These are phyloP conservation scores for Dolichopus griseipennis DNA, from an alignment of 2,888 invertebrate species.

Conservation along the genomic window DNA sequence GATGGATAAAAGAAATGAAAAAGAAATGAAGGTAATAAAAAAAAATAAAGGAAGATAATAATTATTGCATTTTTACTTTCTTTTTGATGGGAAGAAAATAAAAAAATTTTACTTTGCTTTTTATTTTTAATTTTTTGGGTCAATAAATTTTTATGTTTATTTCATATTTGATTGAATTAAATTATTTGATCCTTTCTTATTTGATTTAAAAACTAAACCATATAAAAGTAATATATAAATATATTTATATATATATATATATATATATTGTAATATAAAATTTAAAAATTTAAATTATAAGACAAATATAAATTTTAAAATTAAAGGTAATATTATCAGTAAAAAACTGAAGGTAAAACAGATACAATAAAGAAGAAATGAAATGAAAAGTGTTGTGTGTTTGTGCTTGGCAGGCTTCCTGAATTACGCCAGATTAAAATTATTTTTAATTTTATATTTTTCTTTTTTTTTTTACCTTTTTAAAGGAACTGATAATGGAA, in stretches of 20 bases:
- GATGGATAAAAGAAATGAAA: background rate
- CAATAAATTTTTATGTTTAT: background rate
- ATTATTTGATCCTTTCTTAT: background rate
- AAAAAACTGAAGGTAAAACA: no score
- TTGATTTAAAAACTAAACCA: no score
- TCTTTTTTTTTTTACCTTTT: no score
- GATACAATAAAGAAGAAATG: background rate
- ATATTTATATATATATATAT: no score
- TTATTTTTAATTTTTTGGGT: background rate
- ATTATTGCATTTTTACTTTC: background rate
- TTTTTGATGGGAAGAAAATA: background rate
- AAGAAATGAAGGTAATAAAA: background rate
- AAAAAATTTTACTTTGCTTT: background rate
- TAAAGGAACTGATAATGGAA: no score
- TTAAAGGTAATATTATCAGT: no score
- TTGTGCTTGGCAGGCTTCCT: constrained; percentile 6
- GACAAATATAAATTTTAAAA: no score
- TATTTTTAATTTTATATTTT: no score
- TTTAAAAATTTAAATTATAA: background rate
- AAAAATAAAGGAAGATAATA: background rate
- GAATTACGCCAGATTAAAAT: background rate
- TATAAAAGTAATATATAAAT: no score
- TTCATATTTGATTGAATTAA: background rate
- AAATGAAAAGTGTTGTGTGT: background rate
- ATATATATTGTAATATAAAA: no score